Evolutionary conservation across 2,113 vertebrate genomes (phyloP).

Genomic region (Semnornis frantzii): DNA sequence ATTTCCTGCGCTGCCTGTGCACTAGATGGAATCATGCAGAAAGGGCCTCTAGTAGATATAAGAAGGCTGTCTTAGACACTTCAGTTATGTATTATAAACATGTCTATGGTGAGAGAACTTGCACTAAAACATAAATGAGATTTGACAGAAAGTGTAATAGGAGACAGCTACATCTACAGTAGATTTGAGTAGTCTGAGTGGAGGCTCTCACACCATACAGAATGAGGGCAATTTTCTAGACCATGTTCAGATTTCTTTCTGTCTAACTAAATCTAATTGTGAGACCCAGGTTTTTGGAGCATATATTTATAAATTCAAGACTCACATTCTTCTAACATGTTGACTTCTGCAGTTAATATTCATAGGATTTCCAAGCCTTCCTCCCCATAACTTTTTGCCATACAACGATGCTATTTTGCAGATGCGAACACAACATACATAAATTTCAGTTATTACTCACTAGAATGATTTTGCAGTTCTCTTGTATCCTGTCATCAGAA

Average conservation of each 20-base stretch:
- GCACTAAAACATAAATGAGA: neutral
- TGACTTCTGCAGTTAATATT: neutral
- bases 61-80: neutral
- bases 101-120: neutral
- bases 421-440: neutral
- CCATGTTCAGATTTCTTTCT: neutral
- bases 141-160: neutral
- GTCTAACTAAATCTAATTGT: neutral
- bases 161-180: neutral
- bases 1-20: neutral
- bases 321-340: neutral
- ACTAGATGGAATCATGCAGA: neutral
- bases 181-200: neutral
- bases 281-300: neutral
- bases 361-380: neutral
- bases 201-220: neutral
- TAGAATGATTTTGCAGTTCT: neutral
- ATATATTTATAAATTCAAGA: neutral
- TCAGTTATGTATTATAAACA: neutral
- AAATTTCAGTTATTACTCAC: neutral
- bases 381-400: neutral
- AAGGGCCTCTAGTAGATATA: neutral
- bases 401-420: neutral
- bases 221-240: neutral
- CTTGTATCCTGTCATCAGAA: neutral